Evolutionary conservation across 2,888 invertebrate genomes (phyloP).

Genomic region (Lissonota sp.): DNA sequence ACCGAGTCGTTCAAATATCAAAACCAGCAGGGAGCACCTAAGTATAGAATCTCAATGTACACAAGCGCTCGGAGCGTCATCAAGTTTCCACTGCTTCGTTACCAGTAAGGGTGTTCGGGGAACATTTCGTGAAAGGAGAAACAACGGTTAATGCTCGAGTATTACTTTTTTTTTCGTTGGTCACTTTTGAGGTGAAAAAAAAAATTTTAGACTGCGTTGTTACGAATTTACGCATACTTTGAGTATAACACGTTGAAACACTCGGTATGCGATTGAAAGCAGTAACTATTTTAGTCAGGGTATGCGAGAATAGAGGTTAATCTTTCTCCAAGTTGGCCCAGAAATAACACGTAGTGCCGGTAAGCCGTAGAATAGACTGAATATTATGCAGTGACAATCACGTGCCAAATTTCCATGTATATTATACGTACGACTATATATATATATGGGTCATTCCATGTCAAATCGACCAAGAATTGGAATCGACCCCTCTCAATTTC

Average conservation of each 20-base stretch:
- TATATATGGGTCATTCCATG: too few species aligned
- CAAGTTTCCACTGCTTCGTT: background rate
- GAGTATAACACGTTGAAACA: background rate
- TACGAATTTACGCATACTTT: too few species aligned
- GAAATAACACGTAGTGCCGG: conserved; percentile 72
- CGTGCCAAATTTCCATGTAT: conserved; percentile 30
- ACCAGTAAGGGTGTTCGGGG: conserved; percentile 5
- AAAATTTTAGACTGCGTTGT: too few species aligned
- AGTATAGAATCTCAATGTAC: conserved; percentile 60
- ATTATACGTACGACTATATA: background rate
- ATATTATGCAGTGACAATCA: conserved; percentile 63
- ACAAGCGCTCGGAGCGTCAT: conserved; percentile 40
- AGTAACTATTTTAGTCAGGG: conserved; percentile 79
- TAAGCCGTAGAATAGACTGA: conserved; percentile 68
- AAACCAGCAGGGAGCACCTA: conserved; percentile 59
- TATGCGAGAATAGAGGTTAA: conserved; percentile 81
- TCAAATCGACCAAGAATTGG: too few species aligned
- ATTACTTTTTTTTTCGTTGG: too few species aligned
- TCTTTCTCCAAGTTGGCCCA: conserved; percentile 78
- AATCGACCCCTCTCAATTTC: too few species aligned
- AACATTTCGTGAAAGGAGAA: background rate
- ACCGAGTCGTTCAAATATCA: conserved; percentile 60
- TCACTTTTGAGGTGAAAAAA: too few species aligned
- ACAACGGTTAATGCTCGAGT: background rate
- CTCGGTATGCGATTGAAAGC: conserved; percentile 69